Conservation (phyloP, 2,888 invertebrate species). For the Brachypalpus laphriformis region DNA sequence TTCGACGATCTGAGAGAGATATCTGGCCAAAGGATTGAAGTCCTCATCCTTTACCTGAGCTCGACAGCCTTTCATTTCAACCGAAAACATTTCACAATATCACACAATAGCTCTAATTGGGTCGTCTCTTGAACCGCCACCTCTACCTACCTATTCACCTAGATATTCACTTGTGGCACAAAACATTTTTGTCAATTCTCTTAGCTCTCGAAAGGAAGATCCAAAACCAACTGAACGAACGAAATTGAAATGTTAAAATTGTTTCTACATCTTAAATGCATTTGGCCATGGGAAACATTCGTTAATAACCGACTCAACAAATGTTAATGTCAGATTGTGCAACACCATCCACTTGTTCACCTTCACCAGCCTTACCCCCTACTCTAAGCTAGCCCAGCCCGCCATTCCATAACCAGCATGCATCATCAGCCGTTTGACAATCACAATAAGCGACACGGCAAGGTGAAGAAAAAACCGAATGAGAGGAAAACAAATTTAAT, state of each 20-base stretch:
- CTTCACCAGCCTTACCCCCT: conserved; percentile 18
- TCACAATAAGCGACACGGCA: conserved; percentile 9
- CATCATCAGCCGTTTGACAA: not conserved
- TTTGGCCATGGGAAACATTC: not conserved
- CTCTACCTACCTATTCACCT: no score
- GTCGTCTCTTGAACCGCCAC: no score
- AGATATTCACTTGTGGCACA: no score
- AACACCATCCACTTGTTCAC: conserved; percentile 44
- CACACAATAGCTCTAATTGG: no score
- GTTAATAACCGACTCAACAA: not conserved
- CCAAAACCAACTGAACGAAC: no score
- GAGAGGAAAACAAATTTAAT: conserved; percentile 46
- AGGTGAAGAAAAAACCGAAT: conserved; percentile 18
- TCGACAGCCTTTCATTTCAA: no score
- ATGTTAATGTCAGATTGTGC: conserved; percentile 53
- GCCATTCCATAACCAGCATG: not conserved
- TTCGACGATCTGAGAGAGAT: no score
- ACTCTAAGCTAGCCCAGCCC: conserved; percentile 4
- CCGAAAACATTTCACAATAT: no score
- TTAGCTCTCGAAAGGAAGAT: not conserved
- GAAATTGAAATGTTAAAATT: not conserved
- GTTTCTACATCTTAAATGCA: not conserved
- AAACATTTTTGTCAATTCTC: no score
- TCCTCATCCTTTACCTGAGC: no score
- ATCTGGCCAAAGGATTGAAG: no score